Evolutionary conservation across 2,113 vertebrate genomes (phyloP), one percentile per base, ranked within the genome.

Genomic region (Platysteira castanea): DNA sequence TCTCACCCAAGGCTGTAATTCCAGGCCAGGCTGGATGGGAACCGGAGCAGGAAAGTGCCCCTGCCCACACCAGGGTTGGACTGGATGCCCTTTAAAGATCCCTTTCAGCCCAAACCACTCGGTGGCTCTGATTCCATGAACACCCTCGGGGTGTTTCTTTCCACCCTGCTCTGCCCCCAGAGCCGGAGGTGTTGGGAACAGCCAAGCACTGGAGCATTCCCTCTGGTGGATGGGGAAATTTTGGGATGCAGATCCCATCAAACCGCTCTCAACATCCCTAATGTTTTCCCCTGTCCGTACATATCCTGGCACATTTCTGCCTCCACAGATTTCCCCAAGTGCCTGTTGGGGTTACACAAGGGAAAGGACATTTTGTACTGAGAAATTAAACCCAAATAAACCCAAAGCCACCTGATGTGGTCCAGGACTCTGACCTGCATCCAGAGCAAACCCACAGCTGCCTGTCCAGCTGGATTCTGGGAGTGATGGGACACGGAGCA

Each of bases 161-260:
- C 76, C 0, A 0, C 10, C 28, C 30, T 0, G 0, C 7, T 77
- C 19, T 50, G 28, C 9, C 11, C 47, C 41, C 49, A 54, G 44
- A 63, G 49, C 20, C 0, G 0, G 3, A 42, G 14, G 4, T 35
- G 21, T 10, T 21, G 31, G 39, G 26, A 50, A 7, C 4, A 39
- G 46, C 49, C 31, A 6, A 7, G 13, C 2, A 21, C 49, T 1
- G 24, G 41, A 35, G 37, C 0, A 4, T 24, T 78, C 65, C 56
- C 52, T 54, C 46, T 17, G 15, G 33, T 4, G 5, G 18, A 15
- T 2, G 53, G 73, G 39, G 4, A 7, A 1, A 13, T 14, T 37
- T 59, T 33, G 37, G 52, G 60, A 35, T 63, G 65, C 31, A 85
- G 46, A 57, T 3, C 39, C 22, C 23, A 15, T 3, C 57, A 60